phyloP scores from a whole-genome alignment of 2,113 vertebrate species.

The Etheostoma cragini region DNA sequence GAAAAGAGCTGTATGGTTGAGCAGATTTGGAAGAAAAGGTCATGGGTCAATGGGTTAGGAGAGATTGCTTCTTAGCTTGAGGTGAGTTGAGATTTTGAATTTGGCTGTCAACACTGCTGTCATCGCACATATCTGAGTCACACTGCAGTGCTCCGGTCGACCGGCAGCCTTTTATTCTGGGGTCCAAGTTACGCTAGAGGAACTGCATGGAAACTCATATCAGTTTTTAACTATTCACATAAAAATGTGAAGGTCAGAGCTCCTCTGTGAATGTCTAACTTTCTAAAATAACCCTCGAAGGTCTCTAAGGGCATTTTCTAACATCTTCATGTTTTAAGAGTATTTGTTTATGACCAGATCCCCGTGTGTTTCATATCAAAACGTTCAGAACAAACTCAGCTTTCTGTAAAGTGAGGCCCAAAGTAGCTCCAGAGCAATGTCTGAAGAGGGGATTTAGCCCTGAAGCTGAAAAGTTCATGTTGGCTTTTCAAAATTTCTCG shows the following conservation, averaged over 20 bases:
- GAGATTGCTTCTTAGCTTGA: constrained; percentile 19
- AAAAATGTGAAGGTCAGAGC: not conserved
- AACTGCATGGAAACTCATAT: not conserved
- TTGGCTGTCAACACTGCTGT: not conserved
- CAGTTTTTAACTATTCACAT: not conserved
- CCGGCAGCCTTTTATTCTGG: not conserved
- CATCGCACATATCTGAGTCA: not conserved
- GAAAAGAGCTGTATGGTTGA: constrained; percentile 9
- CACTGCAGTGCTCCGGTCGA: not conserved
- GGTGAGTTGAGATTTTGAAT: constrained; percentile 23
- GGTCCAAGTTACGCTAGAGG: not conserved
- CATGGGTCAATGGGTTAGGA: constrained; percentile 3
- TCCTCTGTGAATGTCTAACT: not conserved
- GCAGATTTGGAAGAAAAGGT: constrained; percentile 8
- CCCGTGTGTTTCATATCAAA: no score
- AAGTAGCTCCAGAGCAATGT: no score
- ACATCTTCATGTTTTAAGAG: no score
- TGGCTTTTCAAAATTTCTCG: no score
- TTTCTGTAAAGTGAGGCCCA: no score
- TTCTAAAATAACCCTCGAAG: not conserved
- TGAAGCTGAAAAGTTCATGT: no score
- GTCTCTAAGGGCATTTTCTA: no score
- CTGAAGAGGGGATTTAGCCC: no score
- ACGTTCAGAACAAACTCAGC: no score
- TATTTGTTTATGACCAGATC: no score